phyloP scores from a whole-genome alignment of 2,888 invertebrate genomes.

The Xestia c-nigrum region DNA sequence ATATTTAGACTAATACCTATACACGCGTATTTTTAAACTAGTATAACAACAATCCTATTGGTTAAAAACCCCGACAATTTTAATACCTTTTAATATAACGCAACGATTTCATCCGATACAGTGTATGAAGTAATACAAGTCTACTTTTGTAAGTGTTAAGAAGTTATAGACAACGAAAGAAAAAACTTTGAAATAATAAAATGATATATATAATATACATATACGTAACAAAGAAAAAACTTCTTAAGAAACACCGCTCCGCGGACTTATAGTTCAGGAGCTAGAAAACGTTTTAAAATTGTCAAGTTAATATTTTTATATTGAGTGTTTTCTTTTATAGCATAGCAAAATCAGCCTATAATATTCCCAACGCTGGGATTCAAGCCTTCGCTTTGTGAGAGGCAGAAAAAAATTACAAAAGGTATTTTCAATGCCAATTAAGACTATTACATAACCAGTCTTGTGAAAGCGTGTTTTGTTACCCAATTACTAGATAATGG shows the following conservation, averaged over 20 bases:
- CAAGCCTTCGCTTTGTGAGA: neutral
- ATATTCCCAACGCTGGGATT: neutral
- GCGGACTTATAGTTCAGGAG: constrained; percentile 13
- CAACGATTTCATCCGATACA: constrained; percentile 31
- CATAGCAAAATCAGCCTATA: neutral
- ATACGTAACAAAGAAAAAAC: constrained; percentile 20
- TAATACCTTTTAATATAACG: neutral
- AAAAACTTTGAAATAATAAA: constrained; percentile 37
- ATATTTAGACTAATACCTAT: constrained; percentile 9
- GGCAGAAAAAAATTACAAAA: neutral
- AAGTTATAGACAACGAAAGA: constrained; percentile 7
- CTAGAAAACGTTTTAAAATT: neutral
- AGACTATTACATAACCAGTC: neutral
- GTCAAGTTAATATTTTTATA: neutral
- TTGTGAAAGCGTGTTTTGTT: neutral
- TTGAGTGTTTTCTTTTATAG: neutral
- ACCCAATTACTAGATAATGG: neutral
- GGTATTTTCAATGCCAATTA: neutral
- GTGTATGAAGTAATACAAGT: constrained; percentile 18
- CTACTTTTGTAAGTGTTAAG: constrained; percentile 21
- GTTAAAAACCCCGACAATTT: neutral
- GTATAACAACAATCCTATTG: neutral
- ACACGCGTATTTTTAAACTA: constrained; percentile 6
- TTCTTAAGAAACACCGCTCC: constrained; percentile 33
- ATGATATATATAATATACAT: neutral